phyloP scores from a whole-genome alignment of 2,888 invertebrate genomes.

The Athrips mouffetella region DNA sequence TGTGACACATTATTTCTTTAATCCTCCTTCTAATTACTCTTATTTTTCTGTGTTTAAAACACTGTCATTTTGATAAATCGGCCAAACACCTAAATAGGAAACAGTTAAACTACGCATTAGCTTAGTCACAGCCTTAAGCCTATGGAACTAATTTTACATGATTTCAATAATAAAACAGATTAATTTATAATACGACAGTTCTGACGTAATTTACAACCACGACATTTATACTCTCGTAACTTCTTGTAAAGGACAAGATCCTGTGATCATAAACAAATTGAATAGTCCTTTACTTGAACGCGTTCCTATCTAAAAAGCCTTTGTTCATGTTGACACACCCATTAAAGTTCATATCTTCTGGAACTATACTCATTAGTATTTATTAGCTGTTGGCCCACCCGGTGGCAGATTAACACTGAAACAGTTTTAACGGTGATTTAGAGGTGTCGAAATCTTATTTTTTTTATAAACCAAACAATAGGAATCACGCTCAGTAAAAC shows the following conservation, averaged over 20 bases:
- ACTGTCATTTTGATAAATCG: not conserved
- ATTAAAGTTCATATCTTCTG: slow-evolving; percentile 36
- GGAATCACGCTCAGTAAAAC: slow-evolving; percentile 10
- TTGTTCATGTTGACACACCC: slow-evolving; percentile 41
- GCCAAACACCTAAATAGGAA: not conserved
- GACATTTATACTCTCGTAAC: no score
- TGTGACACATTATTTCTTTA: no score
- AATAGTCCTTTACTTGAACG: no score
- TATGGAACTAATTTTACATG: not conserved
- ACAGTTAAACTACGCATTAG: not conserved
- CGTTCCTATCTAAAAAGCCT: slow-evolving; percentile 14
- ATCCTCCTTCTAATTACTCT: no score
- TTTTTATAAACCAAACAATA: slow-evolving; percentile 10
- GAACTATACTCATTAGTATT: slow-evolving; percentile 44
- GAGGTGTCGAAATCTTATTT: slow-evolving; percentile 12
- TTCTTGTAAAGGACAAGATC: not conserved
- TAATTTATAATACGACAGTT: slow-evolving; percentile 1
- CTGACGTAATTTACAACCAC: no score
- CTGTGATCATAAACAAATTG: not conserved
- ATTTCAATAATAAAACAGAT: not conserved
- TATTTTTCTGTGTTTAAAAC: no score
- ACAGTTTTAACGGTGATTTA: slow-evolving; percentile 28
- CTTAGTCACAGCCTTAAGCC: not conserved
- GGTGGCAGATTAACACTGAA: slow-evolving; percentile 26
- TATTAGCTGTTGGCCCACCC: slow-evolving; percentile 29